Evolutionary conservation across 2,797 vertebrate genomes (phyloP).

Genomic region (Rhabdomys pumilio): DNA sequence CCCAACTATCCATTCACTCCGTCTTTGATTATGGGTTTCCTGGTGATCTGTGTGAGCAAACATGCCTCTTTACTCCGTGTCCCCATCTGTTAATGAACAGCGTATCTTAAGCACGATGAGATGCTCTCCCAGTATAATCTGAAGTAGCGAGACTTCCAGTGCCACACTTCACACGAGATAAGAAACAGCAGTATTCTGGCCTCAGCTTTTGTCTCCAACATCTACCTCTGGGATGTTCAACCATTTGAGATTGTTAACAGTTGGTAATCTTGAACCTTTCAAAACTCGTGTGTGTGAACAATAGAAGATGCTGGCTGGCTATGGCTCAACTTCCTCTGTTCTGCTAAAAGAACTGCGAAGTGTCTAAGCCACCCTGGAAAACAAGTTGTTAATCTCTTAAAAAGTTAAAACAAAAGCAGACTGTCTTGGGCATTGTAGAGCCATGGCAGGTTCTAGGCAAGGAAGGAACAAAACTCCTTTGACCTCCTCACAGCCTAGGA

Average conservation of each 20-base stretch:
- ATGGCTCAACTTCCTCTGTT: neutral
- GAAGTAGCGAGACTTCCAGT: neutral
- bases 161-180: neutral
- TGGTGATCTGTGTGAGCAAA: neutral
- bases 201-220: neutral
- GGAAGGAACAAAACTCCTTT: neutral
- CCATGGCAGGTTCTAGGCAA: conserved; percentile 4
- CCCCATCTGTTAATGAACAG: neutral
- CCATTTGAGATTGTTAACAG: neutral
- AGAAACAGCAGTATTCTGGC: neutral
- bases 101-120: neutral
- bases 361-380: neutral
- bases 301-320: neutral
- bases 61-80: neutral
- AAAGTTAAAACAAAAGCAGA: neutral
- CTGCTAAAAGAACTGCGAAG: neutral
- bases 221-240: neutral
- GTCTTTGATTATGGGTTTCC: neutral
- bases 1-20: neutral
- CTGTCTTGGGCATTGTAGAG: neutral
- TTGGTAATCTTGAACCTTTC: neutral
- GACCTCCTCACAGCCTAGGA: neutral
- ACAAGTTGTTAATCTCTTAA: neutral
- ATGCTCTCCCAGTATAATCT: neutral
- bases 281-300: neutral